Percentiles rank a stretch among this genome's conserved stretches.
Evolutionary conservation across 2,113 vertebrate species (phyloP).

Genomic region (Brachyhypopomus occidentalis): DNA sequence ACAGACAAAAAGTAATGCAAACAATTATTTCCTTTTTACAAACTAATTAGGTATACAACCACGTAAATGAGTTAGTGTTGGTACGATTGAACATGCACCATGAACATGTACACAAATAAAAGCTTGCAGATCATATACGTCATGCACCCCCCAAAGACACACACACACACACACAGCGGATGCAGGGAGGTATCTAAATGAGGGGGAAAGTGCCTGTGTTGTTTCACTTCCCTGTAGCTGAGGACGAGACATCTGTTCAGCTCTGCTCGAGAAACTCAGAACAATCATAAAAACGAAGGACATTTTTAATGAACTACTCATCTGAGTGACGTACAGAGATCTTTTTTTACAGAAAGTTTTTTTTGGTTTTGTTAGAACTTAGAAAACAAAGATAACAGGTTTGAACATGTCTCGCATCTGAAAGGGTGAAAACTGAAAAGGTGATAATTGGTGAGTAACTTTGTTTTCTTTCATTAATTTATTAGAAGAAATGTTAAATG

Average conservation of each 20-base stretch:
- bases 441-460: slow-evolving; percentile 11
- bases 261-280: not conserved
- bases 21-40: too few relatives aligned
- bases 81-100: not conserved
- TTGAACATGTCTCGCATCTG: not conserved
- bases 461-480: not conserved
- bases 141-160: not conserved
- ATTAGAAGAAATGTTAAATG: not conserved
- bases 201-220: not conserved
- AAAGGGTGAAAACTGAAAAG: not conserved
- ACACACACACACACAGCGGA: slow-evolving; percentile 33
- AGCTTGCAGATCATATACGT: slow-evolving; percentile 17
- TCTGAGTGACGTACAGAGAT: not conserved
- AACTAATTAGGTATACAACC: too few relatives aligned
- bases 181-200: slow-evolving; percentile 38
- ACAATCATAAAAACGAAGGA: not conserved
- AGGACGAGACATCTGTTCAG: slow-evolving; percentile 35
- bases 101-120: not conserved
- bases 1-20: too few relatives aligned
- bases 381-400: not conserved
- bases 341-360: not conserved
- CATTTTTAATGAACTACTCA: not conserved
- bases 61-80: not conserved
- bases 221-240: slow-evolving; percentile 44
- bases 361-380: not conserved